Evolutionary conservation across 2,888 invertebrate species (phyloP), one percentile per base, ranked within the genome.

Genomic region (Volucella inanis): DNA sequence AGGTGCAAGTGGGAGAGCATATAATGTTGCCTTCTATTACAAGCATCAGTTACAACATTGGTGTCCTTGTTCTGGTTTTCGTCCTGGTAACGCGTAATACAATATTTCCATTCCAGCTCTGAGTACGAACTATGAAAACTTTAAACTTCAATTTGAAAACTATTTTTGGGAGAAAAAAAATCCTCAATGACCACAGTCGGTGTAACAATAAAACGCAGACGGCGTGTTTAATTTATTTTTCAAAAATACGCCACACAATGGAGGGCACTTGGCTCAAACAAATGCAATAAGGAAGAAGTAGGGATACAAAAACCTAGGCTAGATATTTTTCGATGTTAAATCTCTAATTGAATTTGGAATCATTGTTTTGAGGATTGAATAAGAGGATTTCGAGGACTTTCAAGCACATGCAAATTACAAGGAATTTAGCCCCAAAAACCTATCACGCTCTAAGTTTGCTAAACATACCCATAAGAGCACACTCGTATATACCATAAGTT

Each of bases 161-260:
- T 31, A n/a, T 59, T 75, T 70, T 59, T 31, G 3, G 31, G 31
- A 6, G 31, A 2, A 43, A 43, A 70, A 74, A 70, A 70, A 39
- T 78, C 70, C 55, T 68, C 50, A 67, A 72, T 65, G 22, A 47
- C 18, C 55, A 15, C 50, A 62, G 18, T 75, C 15, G 64, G 43
- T 38, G 67, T 61, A 10, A 41, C 68, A 43, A 59, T 65, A 75
- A 75, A 70, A 75, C 79, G 39, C 83, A 84, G 79, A 74, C 75
- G 79, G 74, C 75, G 75, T 79, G 74, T 75, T 84, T 59, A 84
- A 79, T 84, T 75, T 79, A 47, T 70, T 65, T 79, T 75, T 70
- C 64, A 64, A 74, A 78, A 50, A 52, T 62, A 11, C 43, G 50
- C 55, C 39, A 12, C 50, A 49, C 31, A 43, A 12, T 75, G 12